A percentile compares a stretch with the other conserved stretches of the same genome.
These are phyloP conservation scores for Rhagonycha fulva DNA, from an alignment of 2,888 invertebrate species.

Conservation along the genomic window DNA sequence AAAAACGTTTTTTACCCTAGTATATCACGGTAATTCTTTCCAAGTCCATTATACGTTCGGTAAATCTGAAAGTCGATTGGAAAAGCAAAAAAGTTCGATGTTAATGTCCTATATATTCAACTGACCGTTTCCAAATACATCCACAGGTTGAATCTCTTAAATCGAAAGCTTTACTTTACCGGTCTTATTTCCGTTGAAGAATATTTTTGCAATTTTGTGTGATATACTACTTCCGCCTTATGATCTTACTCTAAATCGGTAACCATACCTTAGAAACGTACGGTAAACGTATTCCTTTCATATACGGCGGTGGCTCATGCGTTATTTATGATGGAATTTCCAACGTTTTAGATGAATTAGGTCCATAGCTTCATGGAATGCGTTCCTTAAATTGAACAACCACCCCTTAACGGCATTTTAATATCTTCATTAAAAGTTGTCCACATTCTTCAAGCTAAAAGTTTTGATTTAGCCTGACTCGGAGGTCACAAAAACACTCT, in stretches of 20 bases:
- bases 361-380: conserved; percentile 1
- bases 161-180: conserved; percentile 9
- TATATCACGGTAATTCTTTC: conserved; percentile 11
- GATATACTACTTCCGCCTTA: conserved; percentile 34
- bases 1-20: neutral
- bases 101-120: conserved; percentile 1
- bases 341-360: conserved; percentile 27
- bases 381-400: neutral
- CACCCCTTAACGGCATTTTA: neutral
- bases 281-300: conserved; percentile 34
- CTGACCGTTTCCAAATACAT: conserved; percentile 7
- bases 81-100: conserved; percentile 11
- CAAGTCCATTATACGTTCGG: conserved; percentile 13
- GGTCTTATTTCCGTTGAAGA: conserved; percentile 33
- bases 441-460: neutral
- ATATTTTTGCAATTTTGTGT: conserved; percentile 38
- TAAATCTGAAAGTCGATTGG: conserved; percentile 21
- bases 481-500: neutral
- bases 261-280: conserved; percentile 3
- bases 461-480: neutral
- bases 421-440: neutral
- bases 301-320: conserved; percentile 29
- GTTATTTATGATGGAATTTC: conserved; percentile 40
- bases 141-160: conserved; percentile 24
- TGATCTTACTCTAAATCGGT: conserved; percentile 36